These are phyloP conservation scores for Heliconius erato DNA, from an alignment of 2,888 invertebrate species.

Conservation along the genomic window DNA sequence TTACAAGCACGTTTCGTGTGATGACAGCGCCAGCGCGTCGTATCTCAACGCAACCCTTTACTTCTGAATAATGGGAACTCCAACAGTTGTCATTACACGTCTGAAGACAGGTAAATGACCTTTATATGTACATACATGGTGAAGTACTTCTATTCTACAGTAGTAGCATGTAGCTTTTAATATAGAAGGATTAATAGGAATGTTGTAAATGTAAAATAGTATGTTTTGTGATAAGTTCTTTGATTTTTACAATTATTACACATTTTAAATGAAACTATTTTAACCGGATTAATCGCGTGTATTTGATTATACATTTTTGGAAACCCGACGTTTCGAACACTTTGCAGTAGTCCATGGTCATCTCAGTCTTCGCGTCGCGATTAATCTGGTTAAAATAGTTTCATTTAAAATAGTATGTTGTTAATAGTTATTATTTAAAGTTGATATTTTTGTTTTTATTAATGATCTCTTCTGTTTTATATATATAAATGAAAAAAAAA, in stretches of 20 bases:
- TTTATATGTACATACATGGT: background rate
- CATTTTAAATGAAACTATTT: too few species aligned
- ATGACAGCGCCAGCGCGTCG: background rate
- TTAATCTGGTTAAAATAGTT: too few species aligned
- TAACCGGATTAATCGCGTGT: too few species aligned
- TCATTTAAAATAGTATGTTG: background rate
- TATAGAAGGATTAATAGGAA: background rate
- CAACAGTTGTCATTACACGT: constrained; percentile 19
- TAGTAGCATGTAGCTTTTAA: background rate
- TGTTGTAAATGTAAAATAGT: background rate
- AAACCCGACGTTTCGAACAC: too few species aligned
- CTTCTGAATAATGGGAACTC: constrained; percentile 10
- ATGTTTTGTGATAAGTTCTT: background rate
- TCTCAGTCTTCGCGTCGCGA: too few species aligned
- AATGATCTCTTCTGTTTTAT: too few species aligned
- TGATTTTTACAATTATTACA: too few species aligned
- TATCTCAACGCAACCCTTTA: constrained; percentile 1
- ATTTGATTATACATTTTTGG: too few species aligned
- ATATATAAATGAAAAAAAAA: too few species aligned
- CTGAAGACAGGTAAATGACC: constrained; percentile 19
- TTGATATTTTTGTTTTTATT: too few species aligned
- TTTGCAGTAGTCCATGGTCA: too few species aligned
- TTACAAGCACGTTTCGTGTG: constrained; percentile 19
- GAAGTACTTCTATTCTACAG: background rate
- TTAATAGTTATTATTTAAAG: background rate